Base-by-base conservation (phyloP, 1,140 invertebrate species). In the Heliconius eleuchia region DNA sequence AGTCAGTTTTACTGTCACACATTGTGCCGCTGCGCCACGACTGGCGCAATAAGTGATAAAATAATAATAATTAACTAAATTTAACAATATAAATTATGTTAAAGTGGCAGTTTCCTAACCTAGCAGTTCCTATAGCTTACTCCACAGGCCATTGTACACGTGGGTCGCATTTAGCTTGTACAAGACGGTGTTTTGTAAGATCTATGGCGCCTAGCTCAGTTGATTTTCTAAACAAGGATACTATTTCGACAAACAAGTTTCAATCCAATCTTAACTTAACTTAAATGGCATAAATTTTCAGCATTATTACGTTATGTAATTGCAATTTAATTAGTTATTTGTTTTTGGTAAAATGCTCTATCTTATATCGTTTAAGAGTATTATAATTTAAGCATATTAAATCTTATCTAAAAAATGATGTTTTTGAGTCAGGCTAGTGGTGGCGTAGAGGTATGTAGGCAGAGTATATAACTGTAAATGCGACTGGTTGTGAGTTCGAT, bases 111-210 rank as follows among this genome's bases (percentile, higher is more conserved):
- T 66, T 66, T 66, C 23, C 13, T 66, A 27, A 27, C 60, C 60
- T 13, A 66, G 60, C 23, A 66, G 19, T 66, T 66, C 23, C 60
- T 27, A 66, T 27, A 66, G 57, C 57, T 66, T 27, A 13, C 60
- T 66, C 60, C 19, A 27, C 23, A 66, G 23, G 60, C 60, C 73
- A 34, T 23, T 70, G 66, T 70, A 39, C 79, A 80, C 79, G 74
- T 80, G 79, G 80, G 75, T 57, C 37, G 72, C 71, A 46, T 73
- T 78, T 78, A 57, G 73, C 76, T 78, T 27, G 76, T 46, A 73
- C 37, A 78, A 76, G 50, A 57, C 76, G 71, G 72, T 73, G 76
- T 78, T 78, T 78, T 72, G 71, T 71, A 78, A 76, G 74, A 78
- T 78, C 71, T 78, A 71, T 77, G 52, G 39, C 71, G 71, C 52